Base-by-base conservation (phyloP, 1,140 invertebrate genomes). In the Drosophila equinoxialis region DNA sequence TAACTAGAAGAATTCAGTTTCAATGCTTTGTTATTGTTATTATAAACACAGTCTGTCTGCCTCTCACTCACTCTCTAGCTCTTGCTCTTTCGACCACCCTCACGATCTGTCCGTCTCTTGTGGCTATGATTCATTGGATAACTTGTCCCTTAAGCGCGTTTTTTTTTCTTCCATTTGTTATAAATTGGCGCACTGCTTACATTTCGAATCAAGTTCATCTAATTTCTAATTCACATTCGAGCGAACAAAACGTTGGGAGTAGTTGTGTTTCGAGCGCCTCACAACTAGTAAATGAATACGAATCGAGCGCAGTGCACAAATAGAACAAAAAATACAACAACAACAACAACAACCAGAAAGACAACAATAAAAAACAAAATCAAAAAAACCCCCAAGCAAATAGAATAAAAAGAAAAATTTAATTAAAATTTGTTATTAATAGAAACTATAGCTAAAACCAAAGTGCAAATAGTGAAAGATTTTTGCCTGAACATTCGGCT, bases 391-490 rank as follows among this genome's bases (percentile, higher is more conserved):
- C 10, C 11, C 14, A 39, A 23, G 41, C 61, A 63, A 63, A 63
- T 51, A 51, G 61, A 30, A 45, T 30, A 63, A 63, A 30, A 45
- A 30, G 48, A 63, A 30, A 30, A 30, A 30, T 42, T 63, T 41
- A 30, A 48, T 48, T 63, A 63, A 63, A 45, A 63, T 26, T 63
- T 14, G 14, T 45, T 63, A 63, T 63, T 63, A 63, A 42, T 63
- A 48, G 61, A 63, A 63, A 45, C n/a, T 35, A n/a, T 20, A 60
- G 20, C 14, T 20, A 39, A 39, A 59, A 60, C 11, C 17, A 37
- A 37, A 60, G 37, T 14, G 17, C 35, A 60, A 13, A n/a, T 60
- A 60, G 37, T 60, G 37, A 41, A 41, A 51, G 20, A 51, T 23
- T 51, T 51, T 51, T 23, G 17, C 17, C 6, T 48, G 2, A 14